Percentiles rank a stretch among this genome's conserved stretches.
Conservation (phyloP, 2,797 vertebrate species). For the Heterohyrax brucei region DNA sequence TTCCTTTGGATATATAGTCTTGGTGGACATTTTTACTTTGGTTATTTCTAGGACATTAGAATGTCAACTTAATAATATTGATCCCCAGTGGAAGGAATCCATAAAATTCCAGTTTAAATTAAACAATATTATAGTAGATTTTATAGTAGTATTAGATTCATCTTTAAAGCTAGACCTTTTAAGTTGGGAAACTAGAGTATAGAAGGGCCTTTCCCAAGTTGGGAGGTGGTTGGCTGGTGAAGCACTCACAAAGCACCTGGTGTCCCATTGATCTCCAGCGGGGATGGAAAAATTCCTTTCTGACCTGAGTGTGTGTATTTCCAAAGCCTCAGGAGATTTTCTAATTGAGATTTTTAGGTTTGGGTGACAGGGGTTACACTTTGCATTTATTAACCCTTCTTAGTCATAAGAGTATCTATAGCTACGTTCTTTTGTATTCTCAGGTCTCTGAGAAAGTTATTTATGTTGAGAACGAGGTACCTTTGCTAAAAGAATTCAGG, state of each 20-base stretch:
- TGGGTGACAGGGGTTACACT: neutral
- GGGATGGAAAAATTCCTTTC: neutral
- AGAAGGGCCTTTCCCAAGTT: neutral
- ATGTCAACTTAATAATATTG: conserved; percentile 23
- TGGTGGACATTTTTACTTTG: conserved; percentile 40
- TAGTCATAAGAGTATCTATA: neutral
- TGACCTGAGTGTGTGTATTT: neutral
- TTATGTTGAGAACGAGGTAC: neutral
- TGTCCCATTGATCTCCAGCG: neutral
- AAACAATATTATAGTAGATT: neutral
- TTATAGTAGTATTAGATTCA: neutral
- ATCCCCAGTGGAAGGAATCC: neutral
- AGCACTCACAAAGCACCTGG: neutral
- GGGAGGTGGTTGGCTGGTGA: neutral
- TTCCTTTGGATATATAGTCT: conserved; percentile 41
- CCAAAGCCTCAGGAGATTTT: neutral
- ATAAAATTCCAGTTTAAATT: conserved; percentile 38
- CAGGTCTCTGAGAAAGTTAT: neutral
- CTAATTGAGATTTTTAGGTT: neutral
- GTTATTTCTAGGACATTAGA: conserved; percentile 9
- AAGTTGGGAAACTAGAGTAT: neutral
- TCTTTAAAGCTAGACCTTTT: neutral
- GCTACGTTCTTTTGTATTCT: neutral
- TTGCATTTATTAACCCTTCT: neutral
- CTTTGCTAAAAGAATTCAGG: neutral